Conservation (phyloP, 2,113 vertebrate genomes). For the Hippocampus barbouri region DNA sequence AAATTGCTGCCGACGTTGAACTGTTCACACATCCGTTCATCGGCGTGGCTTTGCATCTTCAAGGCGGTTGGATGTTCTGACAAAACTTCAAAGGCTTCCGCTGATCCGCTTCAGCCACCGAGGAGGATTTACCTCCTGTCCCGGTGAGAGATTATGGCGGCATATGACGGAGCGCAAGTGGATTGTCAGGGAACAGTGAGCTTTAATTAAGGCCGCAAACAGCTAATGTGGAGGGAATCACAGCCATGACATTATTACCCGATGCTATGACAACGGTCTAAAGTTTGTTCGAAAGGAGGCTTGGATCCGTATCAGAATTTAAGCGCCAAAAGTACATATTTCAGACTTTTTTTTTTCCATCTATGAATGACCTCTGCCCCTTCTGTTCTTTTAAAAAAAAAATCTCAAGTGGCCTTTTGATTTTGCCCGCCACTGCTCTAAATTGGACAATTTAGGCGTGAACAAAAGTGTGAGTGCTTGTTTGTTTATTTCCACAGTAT, state of each 20-base stretch:
- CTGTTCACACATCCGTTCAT: background rate
- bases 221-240: background rate
- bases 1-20: background rate
- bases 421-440: too few species aligned
- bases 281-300: too few species aligned
- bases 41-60: background rate
- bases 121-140: background rate
- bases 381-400: too few species aligned
- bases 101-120: background rate
- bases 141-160: background rate
- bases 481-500: too few species aligned
- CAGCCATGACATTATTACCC: background rate
- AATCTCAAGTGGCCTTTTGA: too few species aligned
- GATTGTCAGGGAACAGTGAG: constrained; percentile 1
- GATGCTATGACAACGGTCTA: background rate
- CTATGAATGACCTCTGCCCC: too few species aligned
- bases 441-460: too few species aligned
- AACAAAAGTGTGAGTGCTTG: too few species aligned
- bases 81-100: background rate
- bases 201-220: background rate
- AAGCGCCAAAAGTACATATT: too few species aligned
- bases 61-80: background rate
- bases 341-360: too few species aligned
- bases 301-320: too few species aligned
- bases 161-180: background rate